Evolutionary conservation across 1,140 invertebrate genomes (phyloP), one percentile per base, ranked within the genome.

Genomic region (Chionoecetes opilio): DNA sequence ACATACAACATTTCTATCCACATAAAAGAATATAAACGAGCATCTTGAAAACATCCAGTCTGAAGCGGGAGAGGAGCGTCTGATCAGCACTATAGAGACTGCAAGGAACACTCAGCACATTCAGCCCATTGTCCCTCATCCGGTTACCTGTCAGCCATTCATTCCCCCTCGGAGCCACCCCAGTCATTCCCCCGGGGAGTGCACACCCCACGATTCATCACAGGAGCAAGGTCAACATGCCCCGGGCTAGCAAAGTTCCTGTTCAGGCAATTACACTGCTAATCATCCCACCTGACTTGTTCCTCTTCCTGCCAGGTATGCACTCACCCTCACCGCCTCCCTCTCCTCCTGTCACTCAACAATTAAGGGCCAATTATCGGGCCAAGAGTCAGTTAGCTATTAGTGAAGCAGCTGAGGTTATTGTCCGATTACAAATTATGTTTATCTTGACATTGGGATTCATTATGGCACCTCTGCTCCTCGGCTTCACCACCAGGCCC

Each of bases 201-300:
- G 29, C 29, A 5, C 84, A 86, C 32, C 32, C 63, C 63, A 6
- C 63, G 1, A 75, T 75, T 75, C 63, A 75, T 75, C 63, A 75
- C 63, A 26, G 63, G 21, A 75, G 63, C 63, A 75, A 75, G 63
- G 63, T 75, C 63, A 75, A 75, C 21, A n/a, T 26, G 63, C 63
- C 63, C 9, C 21, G 21, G 63, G 63, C 63, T n/a, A 26, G 21
- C 8, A 75, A 75, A n/a, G 63, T 75, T 75, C 63, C 63, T 75
- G 63, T 75, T 75, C 63, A 21, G 63, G 21, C 63, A 75, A 75
- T 75, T 75, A 75, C 63, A 26, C 63, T 75, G 6, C 63, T 75
- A 75, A 75, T 75, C 63, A 75, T 75, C 63, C 63, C 63, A 75
- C 63, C 63, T 75, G 63, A 75, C 63, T 75, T 75, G 63, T n/a